Conservation (phyloP, 2,888 invertebrate genomes). For the Tenthredo notha region DNA sequence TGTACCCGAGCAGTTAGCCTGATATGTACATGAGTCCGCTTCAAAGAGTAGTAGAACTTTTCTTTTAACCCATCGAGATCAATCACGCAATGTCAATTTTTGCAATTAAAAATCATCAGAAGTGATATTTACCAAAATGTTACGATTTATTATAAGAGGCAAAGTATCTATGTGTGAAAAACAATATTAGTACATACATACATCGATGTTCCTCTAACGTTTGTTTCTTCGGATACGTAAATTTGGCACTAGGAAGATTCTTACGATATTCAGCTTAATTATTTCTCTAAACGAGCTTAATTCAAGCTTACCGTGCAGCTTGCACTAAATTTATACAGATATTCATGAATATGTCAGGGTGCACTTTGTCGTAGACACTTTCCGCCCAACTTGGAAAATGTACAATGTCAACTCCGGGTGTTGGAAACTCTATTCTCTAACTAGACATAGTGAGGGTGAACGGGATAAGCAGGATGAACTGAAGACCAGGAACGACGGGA, state of each 20-base stretch:
- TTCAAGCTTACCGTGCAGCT: neutral
- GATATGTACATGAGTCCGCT: neutral
- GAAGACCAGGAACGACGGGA: neutral
- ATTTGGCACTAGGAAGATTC: neutral
- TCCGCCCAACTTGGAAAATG: conserved; percentile 22
- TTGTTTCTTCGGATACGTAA: neutral
- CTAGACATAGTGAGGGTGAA: conserved; percentile 1
- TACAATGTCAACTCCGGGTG: conserved; percentile 9
- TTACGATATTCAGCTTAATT: neutral
- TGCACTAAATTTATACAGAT: conserved; percentile 3
- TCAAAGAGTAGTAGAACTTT: neutral
- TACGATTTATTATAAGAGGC: neutral
- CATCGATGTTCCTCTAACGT: neutral
- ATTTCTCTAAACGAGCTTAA: conserved; percentile 6
- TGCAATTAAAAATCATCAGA: neutral
- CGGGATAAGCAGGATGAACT: conserved; percentile 38
- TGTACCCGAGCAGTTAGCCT: neutral
- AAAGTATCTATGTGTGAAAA: neutral
- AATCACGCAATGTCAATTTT: neutral
- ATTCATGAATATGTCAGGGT: conserved; percentile 34
- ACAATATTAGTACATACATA: neutral
- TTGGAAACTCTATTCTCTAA: conserved; percentile 41
- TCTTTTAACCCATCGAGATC: neutral
- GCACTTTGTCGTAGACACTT: conserved; percentile 45
- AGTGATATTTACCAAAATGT: neutral